These are phyloP conservation scores for Pipistrellus pygmaeus DNA, from an alignment of 2,797 vertebrate species.

Conservation along the genomic window DNA sequence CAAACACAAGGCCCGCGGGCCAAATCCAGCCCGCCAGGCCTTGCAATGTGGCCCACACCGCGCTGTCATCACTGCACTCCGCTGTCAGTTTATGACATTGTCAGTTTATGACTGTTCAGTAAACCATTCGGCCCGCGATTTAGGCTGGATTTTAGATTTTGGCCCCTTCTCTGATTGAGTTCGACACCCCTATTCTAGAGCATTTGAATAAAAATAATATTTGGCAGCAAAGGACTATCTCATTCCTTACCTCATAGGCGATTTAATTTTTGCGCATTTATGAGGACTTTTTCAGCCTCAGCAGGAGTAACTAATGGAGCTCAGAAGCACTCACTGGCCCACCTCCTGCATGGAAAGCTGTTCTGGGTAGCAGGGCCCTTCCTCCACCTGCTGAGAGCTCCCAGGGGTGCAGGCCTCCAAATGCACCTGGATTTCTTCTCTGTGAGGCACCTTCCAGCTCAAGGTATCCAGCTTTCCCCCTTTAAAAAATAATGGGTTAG, in stretches of 20 bases:
- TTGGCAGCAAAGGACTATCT: constrained; percentile 40
- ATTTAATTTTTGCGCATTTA: constrained; percentile 74
- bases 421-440: constrained; percentile 37
- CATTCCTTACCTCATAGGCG: constrained; percentile 62
- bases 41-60: too few species aligned
- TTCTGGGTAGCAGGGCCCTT: background rate
- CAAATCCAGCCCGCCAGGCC: too few species aligned
- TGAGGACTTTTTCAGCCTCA: constrained; percentile 70
- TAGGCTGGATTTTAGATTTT: too few species aligned
- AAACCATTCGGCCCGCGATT: too few species aligned
- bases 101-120: too few species aligned
- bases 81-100: too few species aligned
- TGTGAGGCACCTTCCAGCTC: background rate
- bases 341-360: constrained; percentile 52
- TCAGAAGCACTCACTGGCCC: constrained; percentile 73
- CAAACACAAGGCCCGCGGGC: too few species aligned
- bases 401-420: background rate
- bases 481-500: constrained; percentile 36
- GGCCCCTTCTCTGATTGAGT: too few species aligned
- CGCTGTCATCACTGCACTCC: too few species aligned
- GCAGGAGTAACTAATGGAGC: constrained; percentile 77
- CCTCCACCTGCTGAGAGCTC: constrained; percentile 64
- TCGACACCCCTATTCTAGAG: too few species aligned
- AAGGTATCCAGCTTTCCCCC: constrained; percentile 38
- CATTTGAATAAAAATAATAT: constrained; percentile 59